Evolutionary conservation across 2,113 vertebrate genomes (phyloP), one percentile per base, ranked within the genome.

Genomic region (Lagopus leucura): DNA sequence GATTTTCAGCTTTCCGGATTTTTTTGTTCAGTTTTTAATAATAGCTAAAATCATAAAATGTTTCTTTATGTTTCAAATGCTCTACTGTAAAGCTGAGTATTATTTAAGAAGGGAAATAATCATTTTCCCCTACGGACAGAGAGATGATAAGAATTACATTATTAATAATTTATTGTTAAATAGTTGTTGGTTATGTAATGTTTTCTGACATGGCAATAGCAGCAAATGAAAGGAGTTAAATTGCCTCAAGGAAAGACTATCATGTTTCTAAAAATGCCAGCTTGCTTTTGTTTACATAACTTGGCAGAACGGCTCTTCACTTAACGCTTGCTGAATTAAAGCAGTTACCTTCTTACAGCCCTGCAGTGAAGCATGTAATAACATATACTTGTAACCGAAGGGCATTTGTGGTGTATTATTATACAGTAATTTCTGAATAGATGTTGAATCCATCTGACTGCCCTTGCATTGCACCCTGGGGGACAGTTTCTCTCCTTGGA

Each of bases 141-240:
- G 72, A 64, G 52, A 48, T 66, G 90, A 40, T 6, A 72, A 69
- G 50, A 71, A 89, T 48, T 60, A 7, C 14, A 19, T 91, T 12
- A 45, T 88, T 72, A 93, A 71, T 85, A 84, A 70, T 73, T 32
- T 52, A 71, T 16, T 42, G 30, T 83, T 82, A 47, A 94, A 64
- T n/a, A 40, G 19, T 47, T 75, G 15, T 63, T 72, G 15, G 28
- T 80, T 78, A 8, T 42, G 36, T 6, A 7, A 5, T 85, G 50
- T 42, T 71, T 79, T 40, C 42, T 45, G 36, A 55, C 66, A 25
- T 50, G 32, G 32, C 74, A 86, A 16, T 38, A 71, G 30, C 79
- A 45, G 82, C 1, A 1, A 86, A 89, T 73, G 48, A 45, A 88
- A 85, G 32, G 66, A 76, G 52, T 91, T 73, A 45, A 70, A 82